phyloP scores from a whole-genome alignment of 2,888 invertebrate species.

The Drosophila longiperda region DNA sequence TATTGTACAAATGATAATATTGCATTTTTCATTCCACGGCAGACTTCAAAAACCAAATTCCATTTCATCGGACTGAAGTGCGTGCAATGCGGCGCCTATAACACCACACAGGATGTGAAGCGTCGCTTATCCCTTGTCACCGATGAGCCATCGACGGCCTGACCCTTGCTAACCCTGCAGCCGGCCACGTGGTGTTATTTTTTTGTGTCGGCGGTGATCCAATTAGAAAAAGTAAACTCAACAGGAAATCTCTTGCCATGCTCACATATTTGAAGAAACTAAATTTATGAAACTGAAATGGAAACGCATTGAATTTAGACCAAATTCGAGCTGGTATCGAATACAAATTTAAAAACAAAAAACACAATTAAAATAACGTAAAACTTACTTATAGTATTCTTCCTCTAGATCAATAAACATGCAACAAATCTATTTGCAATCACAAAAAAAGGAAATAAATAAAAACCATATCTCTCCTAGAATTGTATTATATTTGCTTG shows the following conservation, averaged over 20 bases:
- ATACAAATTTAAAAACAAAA: conserved; percentile 50
- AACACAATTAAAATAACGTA: conserved; percentile 19
- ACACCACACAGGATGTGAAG: conserved; percentile 90
- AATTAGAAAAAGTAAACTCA: conserved; percentile 27
- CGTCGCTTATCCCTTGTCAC: conserved; percentile 82
- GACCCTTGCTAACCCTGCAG: conserved; percentile 51
- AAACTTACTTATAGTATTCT: conserved; percentile 18
- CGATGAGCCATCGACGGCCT: conserved; percentile 83
- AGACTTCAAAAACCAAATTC: conserved; percentile 93
- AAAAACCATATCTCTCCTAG: conserved; percentile 36
- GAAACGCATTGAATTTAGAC: conserved; percentile 77
- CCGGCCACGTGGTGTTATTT: background rate
- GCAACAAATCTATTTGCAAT: conserved; percentile 18
- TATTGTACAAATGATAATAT: background rate
- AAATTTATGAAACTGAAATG: conserved; percentile 55
- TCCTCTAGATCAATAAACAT: conserved; percentile 13
- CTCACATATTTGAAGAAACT: conserved; percentile 63
- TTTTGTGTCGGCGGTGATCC: conserved; percentile 1
- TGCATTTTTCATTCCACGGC: conserved; percentile 67
- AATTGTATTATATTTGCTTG: conserved; percentile 49
- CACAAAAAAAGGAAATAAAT: conserved; percentile 10
- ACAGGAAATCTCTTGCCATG: conserved; percentile 79
- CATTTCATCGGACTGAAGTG: conserved; percentile 96
- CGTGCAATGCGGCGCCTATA: conserved; percentile 94
- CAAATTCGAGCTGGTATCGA: conserved; percentile 82